A percentile compares a stretch with the other conserved stretches of the same genome.
These are phyloP conservation scores for Ditylenchus dipsaci DNA, from an alignment of 1,140 invertebrate genomes.

Conservation along the genomic window DNA sequence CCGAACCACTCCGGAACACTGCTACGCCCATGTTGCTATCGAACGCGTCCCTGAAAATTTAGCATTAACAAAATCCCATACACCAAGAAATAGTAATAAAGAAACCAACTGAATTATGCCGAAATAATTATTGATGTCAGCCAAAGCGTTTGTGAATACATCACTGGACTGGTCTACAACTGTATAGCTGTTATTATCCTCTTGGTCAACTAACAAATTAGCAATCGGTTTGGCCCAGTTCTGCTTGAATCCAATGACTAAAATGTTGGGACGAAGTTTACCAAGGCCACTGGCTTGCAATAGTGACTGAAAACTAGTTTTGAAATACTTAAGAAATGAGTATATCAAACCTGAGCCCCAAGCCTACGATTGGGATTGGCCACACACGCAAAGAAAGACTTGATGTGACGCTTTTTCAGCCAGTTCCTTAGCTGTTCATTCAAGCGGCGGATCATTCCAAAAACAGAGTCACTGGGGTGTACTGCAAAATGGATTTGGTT, in stretches of 20 bases:
- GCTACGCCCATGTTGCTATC: conserved; percentile 84
- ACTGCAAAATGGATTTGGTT: too few relatives aligned
- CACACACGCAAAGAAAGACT: conserved; percentile 71
- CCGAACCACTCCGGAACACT: conserved; percentile 66
- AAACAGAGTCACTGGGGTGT: conserved; percentile 61
- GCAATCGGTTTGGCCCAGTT: conserved; percentile 87
- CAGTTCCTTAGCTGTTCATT: conserved; percentile 66
- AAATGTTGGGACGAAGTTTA: conserved; percentile 71
- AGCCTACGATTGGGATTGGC: conserved; percentile 46
- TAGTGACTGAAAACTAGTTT: conserved; percentile 42
- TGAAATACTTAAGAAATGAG: too few relatives aligned
- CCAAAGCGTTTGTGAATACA: conserved; percentile 40
- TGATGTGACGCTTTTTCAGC: conserved; percentile 73
- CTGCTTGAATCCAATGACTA: conserved; percentile 84
- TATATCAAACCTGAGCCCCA: conserved; percentile 37
- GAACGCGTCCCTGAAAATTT: conserved; percentile 72
- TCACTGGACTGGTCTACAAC: background rate
- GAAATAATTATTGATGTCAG: conserved; percentile 75
- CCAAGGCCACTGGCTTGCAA: conserved; percentile 62
- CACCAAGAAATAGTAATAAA: background rate
- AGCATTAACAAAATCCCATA: background rate
- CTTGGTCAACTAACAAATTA: conserved; percentile 85
- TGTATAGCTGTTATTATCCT: conserved; percentile 62
- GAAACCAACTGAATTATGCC: conserved; percentile 80
- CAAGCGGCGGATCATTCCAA: conserved; percentile 10